Evolutionary conservation across 2,888 invertebrate genomes (phyloP).

Genomic region (Drosophila sordidapex): DNA sequence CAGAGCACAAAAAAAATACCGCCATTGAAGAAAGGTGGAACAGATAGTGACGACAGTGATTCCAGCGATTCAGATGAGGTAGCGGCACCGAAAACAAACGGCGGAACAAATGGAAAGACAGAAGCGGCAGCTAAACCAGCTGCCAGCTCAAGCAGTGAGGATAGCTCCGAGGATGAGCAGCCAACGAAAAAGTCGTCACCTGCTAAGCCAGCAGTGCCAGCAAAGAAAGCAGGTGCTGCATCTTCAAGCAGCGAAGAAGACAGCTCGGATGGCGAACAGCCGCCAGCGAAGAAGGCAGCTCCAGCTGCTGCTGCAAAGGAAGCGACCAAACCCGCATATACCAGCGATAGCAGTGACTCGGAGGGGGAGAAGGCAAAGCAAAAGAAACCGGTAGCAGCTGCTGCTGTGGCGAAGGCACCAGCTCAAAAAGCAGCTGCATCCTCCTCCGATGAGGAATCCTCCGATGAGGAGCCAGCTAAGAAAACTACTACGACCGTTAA

Average conservation of each 20-base stretch:
- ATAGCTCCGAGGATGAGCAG: slow-evolving; percentile 53
- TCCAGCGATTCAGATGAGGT: slow-evolving; percentile 45
- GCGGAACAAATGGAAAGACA: slow-evolving; percentile 52
- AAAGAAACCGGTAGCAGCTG: slow-evolving; percentile 11
- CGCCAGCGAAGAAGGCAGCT: slow-evolving; percentile 27
- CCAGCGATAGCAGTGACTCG: slow-evolving; percentile 37
- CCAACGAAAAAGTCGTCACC: slow-evolving; percentile 27
- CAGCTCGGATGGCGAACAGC: slow-evolving; percentile 46
- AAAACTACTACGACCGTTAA: slow-evolving; percentile 62
- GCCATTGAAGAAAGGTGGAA: slow-evolving; percentile 58
- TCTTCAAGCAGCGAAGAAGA: slow-evolving; percentile 55
- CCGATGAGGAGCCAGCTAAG: slow-evolving; percentile 35
- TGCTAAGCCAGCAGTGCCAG: slow-evolving; percentile 17
- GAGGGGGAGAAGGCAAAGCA: slow-evolving; percentile 5
- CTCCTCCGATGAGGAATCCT: slow-evolving; percentile 55
- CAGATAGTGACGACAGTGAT: slow-evolving; percentile 76
- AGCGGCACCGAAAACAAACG: slow-evolving; percentile 3
- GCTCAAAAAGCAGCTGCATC: slow-evolving; percentile 39
- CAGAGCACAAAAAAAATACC: slow-evolving; percentile 86
- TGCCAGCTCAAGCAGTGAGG: slow-evolving; percentile 43
- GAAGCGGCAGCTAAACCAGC: slow-evolving; percentile 13
- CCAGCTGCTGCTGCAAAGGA: slow-evolving; percentile 14
- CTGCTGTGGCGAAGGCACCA: slow-evolving; percentile 10
- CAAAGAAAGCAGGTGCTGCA: slow-evolving; percentile 28
- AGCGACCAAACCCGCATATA: slow-evolving; percentile 6